Percentiles rank a stretch among this genome's conserved stretches.
Conservation (phyloP, 2,888 invertebrate genomes). For the Serripes groenlandicus region DNA sequence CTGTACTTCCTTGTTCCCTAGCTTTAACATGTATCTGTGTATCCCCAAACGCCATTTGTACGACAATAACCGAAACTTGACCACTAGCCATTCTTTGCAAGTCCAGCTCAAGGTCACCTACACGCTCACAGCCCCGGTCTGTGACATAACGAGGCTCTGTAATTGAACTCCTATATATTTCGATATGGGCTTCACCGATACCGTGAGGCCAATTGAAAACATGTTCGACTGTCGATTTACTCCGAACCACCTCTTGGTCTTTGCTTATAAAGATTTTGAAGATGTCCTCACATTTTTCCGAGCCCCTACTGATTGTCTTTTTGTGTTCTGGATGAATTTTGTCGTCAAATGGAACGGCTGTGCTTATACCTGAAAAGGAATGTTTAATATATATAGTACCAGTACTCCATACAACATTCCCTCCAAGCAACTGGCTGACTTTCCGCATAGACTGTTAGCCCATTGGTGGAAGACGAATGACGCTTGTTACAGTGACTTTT, state of each 20-base stretch:
- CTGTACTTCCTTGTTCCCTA: conserved; percentile 22
- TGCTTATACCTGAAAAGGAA: conserved; percentile 39
- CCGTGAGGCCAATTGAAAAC: conserved; percentile 12
- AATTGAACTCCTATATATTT: conserved; percentile 48
- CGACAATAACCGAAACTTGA: conserved; percentile 28
- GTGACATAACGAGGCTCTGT: conserved; percentile 32
- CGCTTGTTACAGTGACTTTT: too few relatives aligned
- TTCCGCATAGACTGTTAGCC: too few relatives aligned
- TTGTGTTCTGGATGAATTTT: conserved; percentile 18
- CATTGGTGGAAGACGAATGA: too few relatives aligned
- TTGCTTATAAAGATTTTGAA: conserved; percentile 38
- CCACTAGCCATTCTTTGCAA: not conserved
- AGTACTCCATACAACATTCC: too few relatives aligned
- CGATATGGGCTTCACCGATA: conserved; percentile 30
- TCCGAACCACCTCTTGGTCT: conserved; percentile 33
- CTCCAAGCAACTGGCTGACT: too few relatives aligned
- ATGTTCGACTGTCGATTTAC: conserved; percentile 36
- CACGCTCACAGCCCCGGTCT: conserved; percentile 25
- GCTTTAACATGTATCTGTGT: conserved; percentile 55
- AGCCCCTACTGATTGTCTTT: conserved; percentile 15
- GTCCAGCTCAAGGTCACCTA: conserved; percentile 22
- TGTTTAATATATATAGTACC: too few relatives aligned
- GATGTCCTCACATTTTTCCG: conserved; percentile 39
- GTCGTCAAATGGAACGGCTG: conserved; percentile 27
- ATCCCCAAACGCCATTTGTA: conserved; percentile 51